phyloP scores from a whole-genome alignment of 2,797 vertebrate genomes.

The Myotis planiceps region DNA sequence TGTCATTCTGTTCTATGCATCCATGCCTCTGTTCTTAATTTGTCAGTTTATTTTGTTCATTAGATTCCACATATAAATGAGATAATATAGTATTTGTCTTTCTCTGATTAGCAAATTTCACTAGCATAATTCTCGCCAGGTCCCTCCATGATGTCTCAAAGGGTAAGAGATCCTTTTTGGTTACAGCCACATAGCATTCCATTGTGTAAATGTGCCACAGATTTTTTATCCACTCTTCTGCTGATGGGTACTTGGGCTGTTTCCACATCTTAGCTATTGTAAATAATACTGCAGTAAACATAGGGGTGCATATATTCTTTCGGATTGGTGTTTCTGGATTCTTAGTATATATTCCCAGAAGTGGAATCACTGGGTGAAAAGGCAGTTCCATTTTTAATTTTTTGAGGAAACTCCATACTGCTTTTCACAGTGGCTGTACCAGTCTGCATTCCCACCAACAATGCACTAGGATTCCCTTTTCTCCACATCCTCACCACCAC shows the following conservation, averaged over 20 bases:
- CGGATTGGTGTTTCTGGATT: not conserved
- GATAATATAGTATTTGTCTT: not conserved
- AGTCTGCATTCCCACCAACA: not conserved
- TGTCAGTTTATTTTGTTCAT: not conserved
- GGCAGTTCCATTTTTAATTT: not conserved
- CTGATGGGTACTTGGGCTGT: not conserved
- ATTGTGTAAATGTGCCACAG: not conserved
- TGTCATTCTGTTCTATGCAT: not conserved
- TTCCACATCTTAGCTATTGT: not conserved
- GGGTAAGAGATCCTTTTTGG: not conserved
- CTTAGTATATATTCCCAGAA: not conserved
- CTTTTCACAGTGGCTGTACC: not conserved
- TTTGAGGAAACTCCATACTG: not conserved
- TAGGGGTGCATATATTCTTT: not conserved
- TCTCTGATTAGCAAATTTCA: not conserved
- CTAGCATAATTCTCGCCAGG: not conserved
- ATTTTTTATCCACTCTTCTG: not conserved
- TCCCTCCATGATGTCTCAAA: not conserved
- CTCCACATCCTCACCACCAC: not conserved
- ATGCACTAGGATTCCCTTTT: not conserved
- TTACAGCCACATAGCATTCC: not conserved
- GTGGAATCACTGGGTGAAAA: not conserved
- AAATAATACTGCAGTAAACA: not conserved
- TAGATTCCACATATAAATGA: not conserved
- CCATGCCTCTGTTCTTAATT: not conserved